Conservation (phyloP, 92 coral and sea anemone genomes). For the Epizoanthus rinbou region DNA sequence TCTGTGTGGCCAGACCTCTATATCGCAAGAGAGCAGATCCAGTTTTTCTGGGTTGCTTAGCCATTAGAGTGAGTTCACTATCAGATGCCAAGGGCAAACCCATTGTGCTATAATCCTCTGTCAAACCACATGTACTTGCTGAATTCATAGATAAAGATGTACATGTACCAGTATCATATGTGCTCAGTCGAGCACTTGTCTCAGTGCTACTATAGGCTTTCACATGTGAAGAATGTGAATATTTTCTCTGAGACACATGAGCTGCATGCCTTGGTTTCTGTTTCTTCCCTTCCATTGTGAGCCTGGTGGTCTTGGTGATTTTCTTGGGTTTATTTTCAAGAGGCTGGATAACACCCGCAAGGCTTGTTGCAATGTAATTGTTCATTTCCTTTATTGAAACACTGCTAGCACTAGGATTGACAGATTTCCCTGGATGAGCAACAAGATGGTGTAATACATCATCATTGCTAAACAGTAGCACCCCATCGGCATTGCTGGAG, state of each 20-base stretch:
- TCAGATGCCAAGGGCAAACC: constrained; percentile 27
- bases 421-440: constrained; percentile 47
- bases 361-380: constrained; percentile 68
- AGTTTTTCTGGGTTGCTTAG: constrained; percentile 74
- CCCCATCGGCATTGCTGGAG: constrained; percentile 79
- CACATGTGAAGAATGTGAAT: neutral
- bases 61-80: constrained; percentile 49
- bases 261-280: neutral
- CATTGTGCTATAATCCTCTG: constrained; percentile 6
- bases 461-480: constrained; percentile 79
- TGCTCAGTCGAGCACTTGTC: neutral
- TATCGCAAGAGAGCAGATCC: constrained; percentile 82
- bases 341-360: constrained; percentile 82
- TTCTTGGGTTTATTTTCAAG: constrained; percentile 72
- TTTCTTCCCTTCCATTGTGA: constrained; percentile 11
- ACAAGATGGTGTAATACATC: constrained; percentile 76
- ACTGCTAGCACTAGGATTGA: constrained; percentile 38
- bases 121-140: neutral
- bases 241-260: neutral
- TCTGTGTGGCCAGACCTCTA: constrained; percentile 53
- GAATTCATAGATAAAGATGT: neutral
- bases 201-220: neutral
- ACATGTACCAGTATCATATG: neutral
- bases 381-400: constrained; percentile 84
- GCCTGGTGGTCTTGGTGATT: constrained; percentile 15